Percentiles rank a stretch among this genome's conserved stretches.
Conservation (phyloP, 2,888 invertebrate genomes). For the Melanostoma scalare region DNA sequence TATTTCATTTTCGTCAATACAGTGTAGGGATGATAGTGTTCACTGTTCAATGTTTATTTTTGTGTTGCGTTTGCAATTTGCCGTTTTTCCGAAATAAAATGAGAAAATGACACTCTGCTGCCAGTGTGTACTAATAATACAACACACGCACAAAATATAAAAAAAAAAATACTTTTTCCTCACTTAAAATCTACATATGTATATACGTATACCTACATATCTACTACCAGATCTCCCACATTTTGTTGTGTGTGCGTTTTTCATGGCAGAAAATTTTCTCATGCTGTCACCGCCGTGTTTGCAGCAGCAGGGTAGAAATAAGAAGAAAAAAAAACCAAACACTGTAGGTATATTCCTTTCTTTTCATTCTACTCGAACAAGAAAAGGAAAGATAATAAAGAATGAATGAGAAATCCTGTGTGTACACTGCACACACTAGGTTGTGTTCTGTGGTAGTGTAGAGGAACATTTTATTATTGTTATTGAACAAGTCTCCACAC, state of each 20-base stretch:
- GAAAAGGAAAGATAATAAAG: constrained; percentile 44
- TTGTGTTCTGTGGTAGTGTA: constrained; percentile 3
- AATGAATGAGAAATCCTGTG: constrained; percentile 61
- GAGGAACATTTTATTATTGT: constrained; percentile 60
- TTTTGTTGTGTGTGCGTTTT: constrained; percentile 17
- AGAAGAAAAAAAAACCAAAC: constrained; percentile 24
- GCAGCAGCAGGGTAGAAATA: constrained; percentile 33
- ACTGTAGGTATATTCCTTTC: constrained; percentile 34
- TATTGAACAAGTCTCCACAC: constrained; percentile 63
- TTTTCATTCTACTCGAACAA: constrained; percentile 7
- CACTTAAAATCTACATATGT: too few relatives aligned
- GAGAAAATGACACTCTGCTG: too few relatives aligned
- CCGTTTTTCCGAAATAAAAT: constrained; percentile 54
- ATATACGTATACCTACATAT: background rate
- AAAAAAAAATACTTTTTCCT: too few relatives aligned
- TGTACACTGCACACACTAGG: background rate
- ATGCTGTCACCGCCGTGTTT: constrained; percentile 47
- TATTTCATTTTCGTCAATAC: constrained; percentile 40
- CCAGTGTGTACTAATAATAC: too few relatives aligned
- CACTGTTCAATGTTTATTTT: constrained; percentile 64
- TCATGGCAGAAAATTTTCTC: constrained; percentile 57
- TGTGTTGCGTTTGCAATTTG: constrained; percentile 70
- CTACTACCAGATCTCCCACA: constrained; percentile 18
- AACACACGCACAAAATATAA: too few relatives aligned
- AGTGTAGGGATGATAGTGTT: constrained; percentile 27